These are phyloP conservation scores for Oithona nana DNA, from an alignment of 2,888 invertebrate genomes.

Conservation along the genomic window DNA sequence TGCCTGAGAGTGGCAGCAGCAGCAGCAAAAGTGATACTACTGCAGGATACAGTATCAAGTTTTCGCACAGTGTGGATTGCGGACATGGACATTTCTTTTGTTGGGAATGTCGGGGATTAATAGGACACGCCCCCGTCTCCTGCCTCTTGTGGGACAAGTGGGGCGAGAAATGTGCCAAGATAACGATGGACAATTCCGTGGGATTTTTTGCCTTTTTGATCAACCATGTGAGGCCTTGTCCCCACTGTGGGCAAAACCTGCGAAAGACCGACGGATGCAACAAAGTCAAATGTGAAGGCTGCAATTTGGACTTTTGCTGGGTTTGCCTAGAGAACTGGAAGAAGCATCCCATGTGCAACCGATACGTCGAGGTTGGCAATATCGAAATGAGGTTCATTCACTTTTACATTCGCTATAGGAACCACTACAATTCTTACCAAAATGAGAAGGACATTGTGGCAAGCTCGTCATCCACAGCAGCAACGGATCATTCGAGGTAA, in stretches of 20 bases:
- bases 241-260: conserved; percentile 47
- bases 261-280: conserved; percentile 53
- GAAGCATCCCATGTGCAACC: conserved; percentile 42
- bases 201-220: conserved; percentile 40
- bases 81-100: conserved; percentile 50
- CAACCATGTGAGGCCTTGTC: conserved; percentile 48
- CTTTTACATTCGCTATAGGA: conserved; percentile 42
- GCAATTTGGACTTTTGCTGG: conserved; percentile 52
- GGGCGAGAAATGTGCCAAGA: conserved; percentile 41
- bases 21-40: too few relatives aligned
- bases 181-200: conserved; percentile 39
- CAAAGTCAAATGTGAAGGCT: conserved; percentile 53
- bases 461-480: too few relatives aligned
- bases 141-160: conserved; percentile 44
- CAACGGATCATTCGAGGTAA: too few relatives aligned
- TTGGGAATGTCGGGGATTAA: conserved; percentile 35
- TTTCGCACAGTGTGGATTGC: conserved; percentile 45
- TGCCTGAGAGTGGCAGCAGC: too few relatives aligned
- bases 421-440: too few relatives aligned
- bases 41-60: conserved; percentile 22
- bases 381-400: conserved; percentile 39
- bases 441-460: too few relatives aligned
- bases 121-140: conserved; percentile 46
- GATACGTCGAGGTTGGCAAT: conserved; percentile 32
- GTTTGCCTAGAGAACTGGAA: conserved; percentile 51